These are phyloP conservation scores for Arizona elegans DNA, from an alignment of 2,113 vertebrate species.

Conservation along the genomic window DNA sequence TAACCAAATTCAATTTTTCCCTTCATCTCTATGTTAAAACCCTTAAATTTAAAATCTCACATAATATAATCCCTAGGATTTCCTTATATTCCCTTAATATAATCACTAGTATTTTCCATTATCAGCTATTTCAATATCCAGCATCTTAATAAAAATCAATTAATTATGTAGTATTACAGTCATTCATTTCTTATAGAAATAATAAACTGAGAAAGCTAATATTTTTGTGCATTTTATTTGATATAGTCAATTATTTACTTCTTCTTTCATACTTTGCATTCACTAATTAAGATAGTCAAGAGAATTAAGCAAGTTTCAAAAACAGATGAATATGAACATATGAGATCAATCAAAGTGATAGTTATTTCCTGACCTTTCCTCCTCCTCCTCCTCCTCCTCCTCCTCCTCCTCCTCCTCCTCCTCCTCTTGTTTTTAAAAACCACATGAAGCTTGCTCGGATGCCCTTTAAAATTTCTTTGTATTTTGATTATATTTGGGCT, in stretches of 20 bases:
- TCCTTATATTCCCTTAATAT: too few species aligned
- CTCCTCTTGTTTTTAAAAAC: constrained; percentile 3
- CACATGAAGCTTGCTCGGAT: constrained; percentile 18
- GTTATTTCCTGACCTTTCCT: not conserved
- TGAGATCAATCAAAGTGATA: not conserved
- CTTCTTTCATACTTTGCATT: not conserved
- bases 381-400: not conserved
- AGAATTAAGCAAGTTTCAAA: constrained; percentile 1
- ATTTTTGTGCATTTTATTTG: not conserved
- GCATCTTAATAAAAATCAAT: too few species aligned
- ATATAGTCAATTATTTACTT: not conserved
- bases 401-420: not conserved
- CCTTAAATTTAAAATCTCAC: too few species aligned
- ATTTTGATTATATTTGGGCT: constrained; percentile 46
- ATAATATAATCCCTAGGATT: too few species aligned
- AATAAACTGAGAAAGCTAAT: not conserved
- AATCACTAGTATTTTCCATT: too few species aligned
- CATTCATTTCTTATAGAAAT: too few species aligned
- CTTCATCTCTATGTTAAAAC: too few species aligned
- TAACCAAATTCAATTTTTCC: too few species aligned
- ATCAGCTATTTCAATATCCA: too few species aligned
- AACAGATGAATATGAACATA: not conserved
- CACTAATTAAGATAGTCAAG: not conserved
- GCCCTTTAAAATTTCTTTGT: constrained; percentile 47
- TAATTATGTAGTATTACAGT: too few species aligned